phyloP scores from a whole-genome alignment of 1,140 invertebrate genomes.

The Rhyzopertha dominica region DNA sequence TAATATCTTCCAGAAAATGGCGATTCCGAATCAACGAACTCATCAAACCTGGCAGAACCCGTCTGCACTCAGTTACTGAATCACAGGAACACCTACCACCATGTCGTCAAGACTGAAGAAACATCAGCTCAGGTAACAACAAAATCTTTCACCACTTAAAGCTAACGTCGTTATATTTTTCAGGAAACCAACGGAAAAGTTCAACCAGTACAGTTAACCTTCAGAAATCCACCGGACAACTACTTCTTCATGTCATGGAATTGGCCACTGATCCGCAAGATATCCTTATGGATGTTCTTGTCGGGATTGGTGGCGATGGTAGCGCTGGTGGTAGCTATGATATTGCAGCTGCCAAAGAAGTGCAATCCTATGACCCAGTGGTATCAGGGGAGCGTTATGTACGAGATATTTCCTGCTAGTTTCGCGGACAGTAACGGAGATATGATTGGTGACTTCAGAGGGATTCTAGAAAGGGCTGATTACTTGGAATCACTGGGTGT shows the following conservation, averaged over 20 bases:
- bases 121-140: slow-evolving; percentile 33
- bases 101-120: slow-evolving; percentile 46
- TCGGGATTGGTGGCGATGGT: slow-evolving; percentile 63
- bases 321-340: slow-evolving; percentile 63
- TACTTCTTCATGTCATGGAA: slow-evolving; percentile 74
- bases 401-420: slow-evolving; percentile 77
- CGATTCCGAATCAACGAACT: slow-evolving; percentile 46
- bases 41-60: slow-evolving; percentile 48
- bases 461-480: slow-evolving; percentile 59
- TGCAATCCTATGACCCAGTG: slow-evolving; percentile 65
- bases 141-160: background rate
- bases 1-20: slow-evolving; percentile 24
- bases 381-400: slow-evolving; percentile 77
- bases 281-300: slow-evolving; percentile 65
- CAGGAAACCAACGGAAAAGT: slow-evolving; percentile 37
- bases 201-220: slow-evolving; percentile 51
- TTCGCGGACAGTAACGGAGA: slow-evolving; percentile 74
- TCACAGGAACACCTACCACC: slow-evolving; percentile 46
- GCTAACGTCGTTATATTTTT: slow-evolving; percentile 9
- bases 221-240: slow-evolving; percentile 54
- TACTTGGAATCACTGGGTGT: slow-evolving; percentile 65
- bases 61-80: slow-evolving; percentile 48
- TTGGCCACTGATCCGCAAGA: slow-evolving; percentile 69
- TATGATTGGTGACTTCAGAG: slow-evolving; percentile 68
- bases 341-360: slow-evolving; percentile 62